These are phyloP conservation scores for Antitype chi DNA, from an alignment of 2,888 invertebrate species.

Conservation along the genomic window DNA sequence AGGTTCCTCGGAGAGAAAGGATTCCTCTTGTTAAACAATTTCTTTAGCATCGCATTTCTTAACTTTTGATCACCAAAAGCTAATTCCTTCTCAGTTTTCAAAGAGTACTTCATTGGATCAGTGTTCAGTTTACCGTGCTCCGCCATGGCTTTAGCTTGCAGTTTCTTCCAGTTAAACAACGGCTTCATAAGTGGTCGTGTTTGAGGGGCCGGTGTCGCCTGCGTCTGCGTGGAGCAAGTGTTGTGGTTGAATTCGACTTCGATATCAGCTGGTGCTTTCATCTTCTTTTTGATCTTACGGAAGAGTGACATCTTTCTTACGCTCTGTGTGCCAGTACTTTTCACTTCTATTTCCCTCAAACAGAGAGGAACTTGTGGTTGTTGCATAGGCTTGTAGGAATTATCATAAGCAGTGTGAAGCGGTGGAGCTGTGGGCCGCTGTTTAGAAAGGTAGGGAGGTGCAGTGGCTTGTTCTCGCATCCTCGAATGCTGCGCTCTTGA, in stretches of 20 bases:
- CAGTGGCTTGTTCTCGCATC: conserved; percentile 45
- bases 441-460: conserved; percentile 48
- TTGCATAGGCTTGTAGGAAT: conserved; percentile 66
- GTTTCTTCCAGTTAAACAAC: conserved; percentile 77
- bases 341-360: conserved; percentile 86
- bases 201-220: conserved; percentile 7
- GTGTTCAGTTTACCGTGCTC: conserved; percentile 47
- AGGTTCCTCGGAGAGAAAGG: conserved; percentile 85
- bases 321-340: conserved; percentile 85
- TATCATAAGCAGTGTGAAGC: conserved; percentile 67
- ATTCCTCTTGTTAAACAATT: conserved; percentile 83
- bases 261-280: conserved; percentile 64
- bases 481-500: conserved; percentile 30
- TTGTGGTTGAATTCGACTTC: conserved; percentile 60
- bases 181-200: conserved; percentile 58
- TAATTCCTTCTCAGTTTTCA: conserved; percentile 78
- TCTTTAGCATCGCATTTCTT: conserved; percentile 81
- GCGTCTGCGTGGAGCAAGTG: conserved; percentile 71
- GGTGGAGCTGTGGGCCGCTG: conserved; percentile 66
- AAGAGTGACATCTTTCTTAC: conserved; percentile 82
- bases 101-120: conserved; percentile 73
- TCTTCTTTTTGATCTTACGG: conserved; percentile 77
- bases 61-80: conserved; percentile 80
- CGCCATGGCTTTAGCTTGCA: conserved; percentile 72
- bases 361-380: conserved; percentile 80